phyloP scores from a whole-genome alignment of 37 sponge, comb jelly and placozoan species.

The Eunapius fragilis region DNA sequence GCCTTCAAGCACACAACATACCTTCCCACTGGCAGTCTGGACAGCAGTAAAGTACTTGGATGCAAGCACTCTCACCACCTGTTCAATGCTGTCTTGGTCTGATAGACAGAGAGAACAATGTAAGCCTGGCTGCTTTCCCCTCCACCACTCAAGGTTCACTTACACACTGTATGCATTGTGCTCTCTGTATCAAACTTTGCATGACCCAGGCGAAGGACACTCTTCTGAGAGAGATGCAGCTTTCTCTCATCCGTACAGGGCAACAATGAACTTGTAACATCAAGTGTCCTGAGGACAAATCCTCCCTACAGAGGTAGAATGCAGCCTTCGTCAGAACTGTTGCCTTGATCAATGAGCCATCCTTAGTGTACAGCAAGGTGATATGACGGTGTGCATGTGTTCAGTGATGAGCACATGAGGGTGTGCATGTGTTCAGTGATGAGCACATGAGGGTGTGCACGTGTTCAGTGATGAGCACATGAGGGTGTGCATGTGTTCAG shows the following conservation, averaged over 20 bases:
- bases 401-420: too few relatives aligned
- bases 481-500: too few relatives aligned
- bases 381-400: too few relatives aligned
- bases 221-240: slow-evolving; percentile 72
- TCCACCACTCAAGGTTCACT: background rate
- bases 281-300: slow-evolving; percentile 54
- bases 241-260: slow-evolving; percentile 44
- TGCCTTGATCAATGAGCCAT: too few relatives aligned
- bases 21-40: slow-evolving; percentile 76
- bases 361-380: too few relatives aligned
- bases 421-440: too few relatives aligned
- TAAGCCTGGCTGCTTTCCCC: background rate
- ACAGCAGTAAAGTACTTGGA: slow-evolving; percentile 51
- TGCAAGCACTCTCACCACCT: slow-evolving; percentile 52
- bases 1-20: background rate
- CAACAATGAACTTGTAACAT: slow-evolving; percentile 50
- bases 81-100: slow-evolving; percentile 63
- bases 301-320: slow-evolving; percentile 50
- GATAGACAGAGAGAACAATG: background rate
- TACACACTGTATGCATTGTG: slow-evolving; percentile 53
- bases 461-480: too few relatives aligned
- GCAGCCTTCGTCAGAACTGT: background rate
- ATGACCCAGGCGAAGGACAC: slow-evolving; percentile 51
- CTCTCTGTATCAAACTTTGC: slow-evolving; percentile 45
- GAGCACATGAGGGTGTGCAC: too few relatives aligned